Percentiles rank a stretch among this genome's conserved stretches.
Evolutionary conservation across 2,888 invertebrate species (phyloP).

Genomic region (Anoncus sp.): DNA sequence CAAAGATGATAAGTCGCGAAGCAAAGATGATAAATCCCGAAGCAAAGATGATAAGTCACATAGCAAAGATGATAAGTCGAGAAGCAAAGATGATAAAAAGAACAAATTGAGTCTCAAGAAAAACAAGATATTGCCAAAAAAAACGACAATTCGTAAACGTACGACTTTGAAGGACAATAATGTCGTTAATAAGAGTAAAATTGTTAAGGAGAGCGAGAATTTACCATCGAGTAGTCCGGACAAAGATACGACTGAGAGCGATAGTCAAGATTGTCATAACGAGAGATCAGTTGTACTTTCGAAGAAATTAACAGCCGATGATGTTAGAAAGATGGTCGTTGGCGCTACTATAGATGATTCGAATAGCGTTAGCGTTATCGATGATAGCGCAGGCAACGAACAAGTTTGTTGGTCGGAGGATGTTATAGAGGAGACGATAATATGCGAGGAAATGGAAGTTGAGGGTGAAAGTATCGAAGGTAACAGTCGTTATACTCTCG

Average conservation of each 20-base stretch:
- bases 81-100: neutral
- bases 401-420: slow-evolving; percentile 76
- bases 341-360: slow-evolving; percentile 59
- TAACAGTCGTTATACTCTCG: slow-evolving; percentile 66
- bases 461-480: slow-evolving; percentile 68
- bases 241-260: slow-evolving; percentile 71
- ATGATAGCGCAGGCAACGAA: slow-evolving; percentile 59
- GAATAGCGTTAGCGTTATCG: slow-evolving; percentile 56
- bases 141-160: slow-evolving; percentile 53
- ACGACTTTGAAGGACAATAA: slow-evolving; percentile 47
- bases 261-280: slow-evolving; percentile 74
- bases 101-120: slow-evolving; percentile 21
- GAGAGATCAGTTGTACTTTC: slow-evolving; percentile 64
- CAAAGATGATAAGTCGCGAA: too few relatives aligned
- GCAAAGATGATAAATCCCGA: neutral
- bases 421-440: slow-evolving; percentile 81
- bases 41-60: neutral
- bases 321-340: slow-evolving; percentile 71
- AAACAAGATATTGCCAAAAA: slow-evolving; percentile 48
- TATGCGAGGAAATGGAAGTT: slow-evolving; percentile 82
- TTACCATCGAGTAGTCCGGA: slow-evolving; percentile 57
- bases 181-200: slow-evolving; percentile 16
- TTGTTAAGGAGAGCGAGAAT: slow-evolving; percentile 23
- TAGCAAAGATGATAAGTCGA: neutral
- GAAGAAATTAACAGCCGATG: slow-evolving; percentile 70